These are phyloP conservation scores for Melanotaenia maccullochi DNA, from an alignment of 2,797 vertebrate species.

Conservation along the genomic window DNA sequence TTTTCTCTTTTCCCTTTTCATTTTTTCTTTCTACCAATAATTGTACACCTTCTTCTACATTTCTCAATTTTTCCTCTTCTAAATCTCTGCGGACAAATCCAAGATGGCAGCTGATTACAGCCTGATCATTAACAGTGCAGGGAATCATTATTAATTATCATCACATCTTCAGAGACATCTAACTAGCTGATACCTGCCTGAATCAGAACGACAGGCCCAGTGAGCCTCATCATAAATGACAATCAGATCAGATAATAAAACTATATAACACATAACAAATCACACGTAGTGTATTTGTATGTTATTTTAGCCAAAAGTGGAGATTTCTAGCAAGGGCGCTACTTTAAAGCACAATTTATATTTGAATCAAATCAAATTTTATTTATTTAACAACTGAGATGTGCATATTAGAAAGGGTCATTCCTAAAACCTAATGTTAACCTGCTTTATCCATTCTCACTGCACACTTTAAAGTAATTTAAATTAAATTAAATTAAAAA, in stretches of 20 bases:
- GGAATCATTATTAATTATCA: constrained; percentile 4
- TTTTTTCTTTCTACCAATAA: neutral
- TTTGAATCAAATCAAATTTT: too few species aligned
- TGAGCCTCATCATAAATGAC: neutral
- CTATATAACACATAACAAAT: neutral
- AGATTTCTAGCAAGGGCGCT: too few species aligned
- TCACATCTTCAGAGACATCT: neutral
- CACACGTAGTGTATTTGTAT: neutral
- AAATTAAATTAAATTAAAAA: too few species aligned
- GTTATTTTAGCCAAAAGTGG: too few species aligned
- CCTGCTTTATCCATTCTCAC: too few species aligned
- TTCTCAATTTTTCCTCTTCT: neutral
- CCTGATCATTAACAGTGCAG: constrained; percentile 3
- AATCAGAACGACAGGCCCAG: constrained; percentile 5
- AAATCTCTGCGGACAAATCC: constrained; percentile 5
- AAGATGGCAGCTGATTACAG: constrained; percentile 21
- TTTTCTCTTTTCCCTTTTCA: neutral
- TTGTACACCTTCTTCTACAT: neutral
- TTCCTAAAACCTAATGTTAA: too few species aligned
- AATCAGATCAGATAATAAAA: neutral
- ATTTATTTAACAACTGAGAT: too few species aligned
- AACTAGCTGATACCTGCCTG: constrained; percentile 1
- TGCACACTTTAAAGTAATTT: too few species aligned
- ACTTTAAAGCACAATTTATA: too few species aligned
- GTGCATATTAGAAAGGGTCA: too few species aligned